Evolutionary conservation across 1,140 invertebrate genomes (phyloP).

Genomic region (Anastrepha ludens): DNA sequence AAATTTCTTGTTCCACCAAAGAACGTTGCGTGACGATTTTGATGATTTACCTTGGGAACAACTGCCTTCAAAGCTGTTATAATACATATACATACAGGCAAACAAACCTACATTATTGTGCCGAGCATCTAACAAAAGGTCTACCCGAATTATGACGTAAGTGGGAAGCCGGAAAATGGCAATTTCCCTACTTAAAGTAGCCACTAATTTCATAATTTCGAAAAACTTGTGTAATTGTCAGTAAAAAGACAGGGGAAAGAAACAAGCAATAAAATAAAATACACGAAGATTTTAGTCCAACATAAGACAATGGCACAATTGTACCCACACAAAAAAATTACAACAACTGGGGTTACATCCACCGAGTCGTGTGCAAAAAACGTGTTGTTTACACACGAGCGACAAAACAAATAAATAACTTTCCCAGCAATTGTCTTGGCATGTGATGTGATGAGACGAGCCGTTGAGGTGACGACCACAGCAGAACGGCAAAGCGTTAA

Average conservation of each 20-base stretch:
- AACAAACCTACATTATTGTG: no score
- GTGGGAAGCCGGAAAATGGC: slow-evolving; percentile 22
- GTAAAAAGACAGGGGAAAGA: not conserved
- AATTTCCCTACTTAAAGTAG: not conserved
- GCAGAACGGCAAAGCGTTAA: not conserved
- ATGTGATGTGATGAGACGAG: not conserved
- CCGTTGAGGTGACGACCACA: not conserved
- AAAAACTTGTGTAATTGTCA: not conserved
- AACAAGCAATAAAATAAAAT: slow-evolving; percentile 8
- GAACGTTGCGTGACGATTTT: no score
- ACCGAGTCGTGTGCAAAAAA: not conserved
- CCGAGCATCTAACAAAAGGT: not conserved
- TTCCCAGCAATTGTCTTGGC: slow-evolving; percentile 31
- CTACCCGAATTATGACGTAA: not conserved
- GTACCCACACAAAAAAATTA: not conserved
- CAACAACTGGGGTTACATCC: not conserved
- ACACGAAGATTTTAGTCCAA: slow-evolving; percentile 12
- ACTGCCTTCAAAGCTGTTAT: no score
- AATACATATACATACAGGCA: no score
- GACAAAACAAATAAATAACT: slow-evolving; percentile 5
- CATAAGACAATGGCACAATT: slow-evolving; percentile 35
- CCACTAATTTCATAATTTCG: not conserved
- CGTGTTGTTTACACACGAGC: slow-evolving; percentile 29
- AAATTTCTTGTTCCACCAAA: no score
- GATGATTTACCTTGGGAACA: no score